A percentile compares a stretch with the other conserved stretches of the same genome.
Evolutionary conservation across 2,797 vertebrate species (phyloP).

Genomic region (Eleutherodactylus coqui): DNA sequence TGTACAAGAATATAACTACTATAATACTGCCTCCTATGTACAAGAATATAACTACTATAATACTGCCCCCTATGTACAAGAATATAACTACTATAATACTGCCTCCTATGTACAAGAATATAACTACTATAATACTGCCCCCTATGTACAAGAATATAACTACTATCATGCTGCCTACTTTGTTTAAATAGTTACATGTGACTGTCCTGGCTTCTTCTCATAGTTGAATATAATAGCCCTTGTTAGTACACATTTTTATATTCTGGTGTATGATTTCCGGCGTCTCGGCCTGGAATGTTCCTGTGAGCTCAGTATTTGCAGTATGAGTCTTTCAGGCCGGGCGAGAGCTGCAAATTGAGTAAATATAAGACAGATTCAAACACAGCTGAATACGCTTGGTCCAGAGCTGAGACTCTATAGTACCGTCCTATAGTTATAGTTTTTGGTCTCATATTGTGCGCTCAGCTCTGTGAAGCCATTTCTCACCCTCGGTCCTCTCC

Average conservation of each 20-base stretch:
- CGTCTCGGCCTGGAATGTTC: constrained; percentile 62
- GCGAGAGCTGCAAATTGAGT: constrained; percentile 22
- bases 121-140: too few species aligned
- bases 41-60: constrained; percentile 20
- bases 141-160: too few species aligned
- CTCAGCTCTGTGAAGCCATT: constrained; percentile 16
- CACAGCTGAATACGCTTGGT: not conserved
- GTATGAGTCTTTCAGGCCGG: constrained; percentile 52
- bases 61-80: not conserved
- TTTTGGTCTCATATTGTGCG: not conserved
- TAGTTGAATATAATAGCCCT: not conserved
- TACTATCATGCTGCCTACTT: too few species aligned
- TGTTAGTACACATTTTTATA: not conserved
- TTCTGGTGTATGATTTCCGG: not conserved
- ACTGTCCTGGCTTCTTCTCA: too few species aligned
- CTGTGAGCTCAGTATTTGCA: constrained; percentile 59
- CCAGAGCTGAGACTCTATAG: not conserved
- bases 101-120: not conserved
- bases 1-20: constrained; percentile 8
- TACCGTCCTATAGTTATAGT: not conserved
- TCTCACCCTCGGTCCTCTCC: not conserved
- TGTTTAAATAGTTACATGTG: too few species aligned
- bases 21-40: constrained; percentile 8
- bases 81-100: constrained; percentile 9
- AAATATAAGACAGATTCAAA: constrained; percentile 5